phyloP scores from a whole-genome alignment of 2,113 vertebrate genomes.

The Callionymus lyra region DNA sequence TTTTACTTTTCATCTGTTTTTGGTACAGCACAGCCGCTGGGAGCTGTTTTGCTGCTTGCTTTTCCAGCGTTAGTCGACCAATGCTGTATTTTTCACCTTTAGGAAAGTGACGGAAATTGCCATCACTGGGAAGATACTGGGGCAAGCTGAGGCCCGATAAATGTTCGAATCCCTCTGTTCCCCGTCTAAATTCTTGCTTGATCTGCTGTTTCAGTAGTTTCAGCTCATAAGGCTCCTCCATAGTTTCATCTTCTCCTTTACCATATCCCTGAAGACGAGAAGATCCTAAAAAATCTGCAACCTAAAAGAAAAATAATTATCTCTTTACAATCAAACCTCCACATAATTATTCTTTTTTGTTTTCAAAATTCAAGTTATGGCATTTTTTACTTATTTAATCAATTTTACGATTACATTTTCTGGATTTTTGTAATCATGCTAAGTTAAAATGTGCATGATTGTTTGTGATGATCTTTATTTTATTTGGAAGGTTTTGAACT shows the following conservation, averaged over 20 bases:
- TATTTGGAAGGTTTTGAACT: too few relatives aligned
- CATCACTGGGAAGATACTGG: conserved; percentile 85
- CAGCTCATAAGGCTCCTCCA: conserved; percentile 96
- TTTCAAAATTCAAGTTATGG: too few relatives aligned
- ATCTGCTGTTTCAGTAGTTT: conserved; percentile 97
- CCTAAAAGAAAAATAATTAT: conserved; percentile 49
- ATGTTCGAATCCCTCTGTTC: conserved; percentile 86
- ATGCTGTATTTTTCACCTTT: conserved; percentile 98
- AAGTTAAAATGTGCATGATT: too few relatives aligned
- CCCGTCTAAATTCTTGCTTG: conserved; percentile 94
- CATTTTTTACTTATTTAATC: too few relatives aligned
- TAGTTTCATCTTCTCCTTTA: conserved; percentile 91
- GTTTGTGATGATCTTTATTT: too few relatives aligned
- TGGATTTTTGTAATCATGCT: too few relatives aligned
- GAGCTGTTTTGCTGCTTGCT: conserved; percentile 95
- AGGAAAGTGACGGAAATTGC: conserved; percentile 86
- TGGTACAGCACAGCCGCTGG: conserved; percentile 93
- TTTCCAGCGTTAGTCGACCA: conserved; percentile 92
- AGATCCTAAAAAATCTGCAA: conserved; percentile 70
- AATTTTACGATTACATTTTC: too few relatives aligned
- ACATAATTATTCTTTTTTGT: too few relatives aligned
- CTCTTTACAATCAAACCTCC: too few relatives aligned
- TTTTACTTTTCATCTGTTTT: conserved; percentile 95
- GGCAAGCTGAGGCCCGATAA: conserved; percentile 81
- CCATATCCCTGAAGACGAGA: conserved; percentile 82